These are phyloP conservation scores for Poicephalus gulielmi DNA, from an alignment of 2,113 vertebrate genomes.

Conservation along the genomic window DNA sequence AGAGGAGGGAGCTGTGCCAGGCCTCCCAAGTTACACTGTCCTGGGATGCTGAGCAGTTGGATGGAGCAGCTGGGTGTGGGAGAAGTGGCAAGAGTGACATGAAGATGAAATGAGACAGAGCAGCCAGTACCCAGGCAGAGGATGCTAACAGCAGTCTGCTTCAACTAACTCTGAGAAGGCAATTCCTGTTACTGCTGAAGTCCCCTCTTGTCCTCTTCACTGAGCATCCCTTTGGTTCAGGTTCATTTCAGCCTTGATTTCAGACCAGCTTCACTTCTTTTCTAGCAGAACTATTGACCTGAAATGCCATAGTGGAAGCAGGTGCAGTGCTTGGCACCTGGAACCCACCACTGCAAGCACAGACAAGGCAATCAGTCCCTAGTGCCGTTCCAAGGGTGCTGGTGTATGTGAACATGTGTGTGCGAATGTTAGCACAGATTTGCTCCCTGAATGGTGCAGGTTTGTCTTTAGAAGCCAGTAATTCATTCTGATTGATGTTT, in stretches of 20 bases:
- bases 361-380: not conserved
- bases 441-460: not conserved
- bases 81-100: not conserved
- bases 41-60: not conserved
- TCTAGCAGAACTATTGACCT: not conserved
- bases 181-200: not conserved
- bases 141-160: conserved; percentile 4
- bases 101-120: not conserved
- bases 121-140: conserved; percentile 3
- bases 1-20: not conserved
- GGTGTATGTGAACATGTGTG: accelerated
- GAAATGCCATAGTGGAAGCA: not conserved
- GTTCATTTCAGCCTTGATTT: not conserved
- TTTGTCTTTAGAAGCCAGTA: not conserved
- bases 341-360: not conserved
- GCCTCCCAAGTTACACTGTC: not conserved
- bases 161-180: not conserved
- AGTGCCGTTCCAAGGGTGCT: not conserved
- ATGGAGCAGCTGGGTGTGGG: conserved; percentile 28
- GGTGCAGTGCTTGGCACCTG: not conserved
- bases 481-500: not conserved
- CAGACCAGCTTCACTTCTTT: not conserved
- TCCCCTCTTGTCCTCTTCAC: not conserved
- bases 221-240: not conserved
- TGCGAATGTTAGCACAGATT: not conserved